phyloP scores from a whole-genome alignment of 2,113 vertebrate species.

The Xerus inauris region DNA sequence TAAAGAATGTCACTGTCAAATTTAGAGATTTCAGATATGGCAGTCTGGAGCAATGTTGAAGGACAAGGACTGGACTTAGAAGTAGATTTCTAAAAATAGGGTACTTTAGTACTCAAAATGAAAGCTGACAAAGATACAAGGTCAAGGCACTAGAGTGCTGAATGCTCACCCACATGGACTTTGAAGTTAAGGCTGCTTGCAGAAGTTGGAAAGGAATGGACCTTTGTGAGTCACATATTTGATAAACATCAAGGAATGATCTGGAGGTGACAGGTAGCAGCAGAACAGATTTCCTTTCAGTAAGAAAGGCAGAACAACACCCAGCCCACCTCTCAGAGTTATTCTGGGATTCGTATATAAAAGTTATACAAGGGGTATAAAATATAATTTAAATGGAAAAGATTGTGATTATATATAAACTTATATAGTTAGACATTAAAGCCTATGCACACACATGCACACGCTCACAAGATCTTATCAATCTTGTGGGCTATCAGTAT shows the following conservation, averaged over 20 bases:
- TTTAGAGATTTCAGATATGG: neutral
- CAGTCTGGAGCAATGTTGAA: neutral
- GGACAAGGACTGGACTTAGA: neutral
- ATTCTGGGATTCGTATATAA: neutral
- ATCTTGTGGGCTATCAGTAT: neutral
- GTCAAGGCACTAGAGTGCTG: too few relatives aligned
- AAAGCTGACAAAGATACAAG: neutral
- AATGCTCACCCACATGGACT: neutral
- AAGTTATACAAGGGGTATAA: neutral
- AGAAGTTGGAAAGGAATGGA: neutral
- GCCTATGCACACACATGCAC: neutral
- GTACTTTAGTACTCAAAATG: neutral
- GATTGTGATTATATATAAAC: neutral
- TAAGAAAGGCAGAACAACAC: neutral
- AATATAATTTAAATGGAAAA: neutral
- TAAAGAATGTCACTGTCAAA: neutral
- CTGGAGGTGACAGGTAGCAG: neutral
- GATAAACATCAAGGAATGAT: neutral
- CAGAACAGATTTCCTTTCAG: neutral
- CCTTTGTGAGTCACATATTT: neutral
- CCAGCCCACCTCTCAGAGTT: neutral
- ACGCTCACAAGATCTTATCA: neutral
- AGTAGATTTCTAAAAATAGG: neutral
- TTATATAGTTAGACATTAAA: neutral
- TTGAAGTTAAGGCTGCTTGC: neutral